A percentile compares a stretch with the other conserved stretches of the same genome.
phyloP scores from a whole-genome alignment of 2,113 vertebrate genomes.

The Paedocypris sp. region DNA sequence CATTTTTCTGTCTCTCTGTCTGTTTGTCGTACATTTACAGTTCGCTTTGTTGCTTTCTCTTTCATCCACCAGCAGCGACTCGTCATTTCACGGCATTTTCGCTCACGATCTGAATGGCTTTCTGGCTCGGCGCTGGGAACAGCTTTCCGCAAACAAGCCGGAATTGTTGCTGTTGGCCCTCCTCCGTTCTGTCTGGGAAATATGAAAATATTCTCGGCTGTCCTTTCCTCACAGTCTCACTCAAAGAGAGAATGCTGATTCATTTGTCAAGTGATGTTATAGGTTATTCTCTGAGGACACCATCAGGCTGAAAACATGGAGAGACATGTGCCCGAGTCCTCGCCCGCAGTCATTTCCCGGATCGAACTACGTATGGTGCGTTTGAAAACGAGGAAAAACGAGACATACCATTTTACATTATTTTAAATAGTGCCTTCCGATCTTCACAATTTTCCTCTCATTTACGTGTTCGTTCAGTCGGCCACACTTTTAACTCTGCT shows the following conservation, averaged over 20 bases:
- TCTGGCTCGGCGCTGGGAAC: background rate
- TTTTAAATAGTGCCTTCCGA: too few relatives aligned
- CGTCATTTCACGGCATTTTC: background rate
- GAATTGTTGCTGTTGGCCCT: background rate
- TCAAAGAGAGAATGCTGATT: background rate
- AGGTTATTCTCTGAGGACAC: background rate
- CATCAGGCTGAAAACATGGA: background rate
- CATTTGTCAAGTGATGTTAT: background rate
- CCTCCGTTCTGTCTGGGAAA: background rate
- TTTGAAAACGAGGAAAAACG: too few relatives aligned
- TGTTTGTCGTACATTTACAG: background rate
- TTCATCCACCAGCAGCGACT: background rate
- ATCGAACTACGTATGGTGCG: too few relatives aligned
- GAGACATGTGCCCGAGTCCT: background rate
- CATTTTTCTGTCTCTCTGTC: background rate
- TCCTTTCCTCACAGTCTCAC: background rate
- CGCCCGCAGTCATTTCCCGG: background rate
- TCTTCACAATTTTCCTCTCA: too few relatives aligned
- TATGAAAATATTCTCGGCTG: background rate
- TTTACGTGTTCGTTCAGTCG: too few relatives aligned
- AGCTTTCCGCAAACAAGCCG: background rate
- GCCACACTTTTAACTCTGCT: too few relatives aligned
- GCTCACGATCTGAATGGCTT: background rate
- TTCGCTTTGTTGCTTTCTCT: background rate
- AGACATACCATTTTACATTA: too few relatives aligned